These are phyloP conservation scores for Cephus cinctus DNA, from an alignment of 1,140 invertebrate genomes.

Conservation along the genomic window DNA sequence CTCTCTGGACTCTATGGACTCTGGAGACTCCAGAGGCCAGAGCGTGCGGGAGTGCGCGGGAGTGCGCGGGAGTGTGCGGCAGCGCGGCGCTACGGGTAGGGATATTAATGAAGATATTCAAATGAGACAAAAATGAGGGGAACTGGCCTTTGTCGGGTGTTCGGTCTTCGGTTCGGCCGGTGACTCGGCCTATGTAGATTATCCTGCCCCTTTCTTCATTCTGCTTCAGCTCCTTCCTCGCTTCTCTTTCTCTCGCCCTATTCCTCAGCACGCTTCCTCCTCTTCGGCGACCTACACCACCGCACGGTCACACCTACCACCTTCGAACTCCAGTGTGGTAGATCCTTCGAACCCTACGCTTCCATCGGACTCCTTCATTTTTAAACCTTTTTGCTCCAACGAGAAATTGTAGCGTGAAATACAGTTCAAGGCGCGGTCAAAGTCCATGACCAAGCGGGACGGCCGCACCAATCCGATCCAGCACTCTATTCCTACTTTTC, in stretches of 20 bases:
- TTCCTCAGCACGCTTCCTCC: conserved; percentile 6
- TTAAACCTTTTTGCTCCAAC: conserved; percentile 18
- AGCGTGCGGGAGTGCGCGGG: conserved; percentile 20
- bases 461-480: not conserved
- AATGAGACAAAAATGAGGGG: conserved; percentile 45
- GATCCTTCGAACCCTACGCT: too few relatives aligned
- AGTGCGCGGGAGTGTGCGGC: conserved; percentile 19
- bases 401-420: conserved; percentile 12
- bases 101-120: conserved; percentile 52
- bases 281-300: not conserved
- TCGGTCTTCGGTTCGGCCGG: conserved; percentile 26
- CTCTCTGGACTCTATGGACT: too few relatives aligned
- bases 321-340: too few relatives aligned
- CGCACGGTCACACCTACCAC: conserved; percentile 20
- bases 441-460: conserved; percentile 4
- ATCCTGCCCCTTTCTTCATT: conserved; percentile 14
- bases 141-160: conserved; percentile 35
- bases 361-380: too few relatives aligned
- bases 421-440: conserved; percentile 11
- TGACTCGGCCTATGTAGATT: conserved; percentile 44
- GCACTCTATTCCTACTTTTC: conserved; percentile 2
- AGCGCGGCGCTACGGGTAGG: too few relatives aligned
- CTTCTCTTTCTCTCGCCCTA: conserved; percentile 9
- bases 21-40: not conserved
- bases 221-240: not conserved